Base-by-base conservation (phyloP, 2,797 vertebrate species). In the Pseudocheirus occidentalis region DNA sequence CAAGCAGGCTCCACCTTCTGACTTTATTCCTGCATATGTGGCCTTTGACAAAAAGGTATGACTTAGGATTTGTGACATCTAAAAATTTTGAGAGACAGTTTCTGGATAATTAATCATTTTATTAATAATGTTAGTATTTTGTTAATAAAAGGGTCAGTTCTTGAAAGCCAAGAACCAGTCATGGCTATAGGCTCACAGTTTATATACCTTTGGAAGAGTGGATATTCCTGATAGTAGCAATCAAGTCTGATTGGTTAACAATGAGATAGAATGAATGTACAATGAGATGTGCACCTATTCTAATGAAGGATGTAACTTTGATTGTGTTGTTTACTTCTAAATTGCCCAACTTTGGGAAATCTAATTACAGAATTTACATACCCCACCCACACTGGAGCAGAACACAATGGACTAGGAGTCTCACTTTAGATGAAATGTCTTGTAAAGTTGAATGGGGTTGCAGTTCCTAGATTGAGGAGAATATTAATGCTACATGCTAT, bases 11-110 rank as follows among this genome's bases (percentile, higher is more conserved):
- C 97, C 98, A 0, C 96, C 96, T 18, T 56, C 98, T 5, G 96
- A 97, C 27, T 99, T 99, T 97, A 90, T 99, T 95, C 99, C 99
- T 89, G 99, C 99, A 2, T 98, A 99, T 1, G 99, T 99, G 96
- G 98, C 98, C 96, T 99, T 99, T 52, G 99, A 99, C 98, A 99
- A 99, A 98, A 99, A 99, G 99, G 99, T 99, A 99, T 95, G 40
- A 16, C 93, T 46, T 92, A 62, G 94, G 73, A 96, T 94, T 92
- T 95, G 16, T n/a, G 5, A n/a, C 40, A 21, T 46, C 46, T 40
- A 10, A 40, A 46, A 31, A 40, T 13, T 81, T 46, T 9, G 21
- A 81, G 66, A 46, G 66, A 73, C 16, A 21, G 16, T 81, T 81
- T 40, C 66, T 81, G n/a, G n/a, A n/a, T 73, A 73, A 73, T 40